Base-by-base conservation (phyloP, 2,888 invertebrate genomes). In the Sminthurinus aureus region DNA sequence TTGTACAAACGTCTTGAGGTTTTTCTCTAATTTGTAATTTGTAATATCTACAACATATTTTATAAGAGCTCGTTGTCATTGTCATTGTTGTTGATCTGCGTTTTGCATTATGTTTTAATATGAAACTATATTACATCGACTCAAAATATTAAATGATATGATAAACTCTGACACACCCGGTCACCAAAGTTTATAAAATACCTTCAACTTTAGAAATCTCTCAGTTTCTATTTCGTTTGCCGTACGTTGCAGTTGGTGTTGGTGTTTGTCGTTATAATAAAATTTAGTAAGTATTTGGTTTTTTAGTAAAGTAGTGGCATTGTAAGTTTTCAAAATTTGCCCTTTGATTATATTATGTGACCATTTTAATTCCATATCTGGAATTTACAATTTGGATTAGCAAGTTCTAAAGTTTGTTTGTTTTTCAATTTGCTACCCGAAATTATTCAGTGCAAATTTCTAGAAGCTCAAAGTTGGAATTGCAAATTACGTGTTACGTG, bases 161-260 rank as follows among this genome's bases (percentile, higher is more conserved):
- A n/a, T n/a, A n/a, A n/a, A 71, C 12, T 12, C 0, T 73, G 81
- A 74, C 81, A 81, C 81, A 64, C 81, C 81, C 81, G 74, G 24
- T n/a, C 73, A 58, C 18, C 52, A 24, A 64, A 81, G 64, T 81
- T 81, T 81, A 81, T 81, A 81, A 81, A 81, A 81, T 52, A 38
- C 52, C 81, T 52, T 64, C 64, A 75, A 74, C 52, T 74, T 64
- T 81, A 26, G 50, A 2, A 58, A 73, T 81, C 74, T 75, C 24
- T 81, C 75, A 81, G 11, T 74, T 11, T 24, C 26, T 18, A 58
- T 18, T 58, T 58, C 9, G 58, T 58, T 18, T 0, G 58, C 9
- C 4, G 58, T 58, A 38, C 58, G 58, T 58, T 2, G 58, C 0
- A 13, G 58, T 58, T 58, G 58, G 2, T 58, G 58, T 58, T 58